phyloP scores from a whole-genome alignment of 2,797 vertebrate genomes.

The Takifugu ocellatus region DNA sequence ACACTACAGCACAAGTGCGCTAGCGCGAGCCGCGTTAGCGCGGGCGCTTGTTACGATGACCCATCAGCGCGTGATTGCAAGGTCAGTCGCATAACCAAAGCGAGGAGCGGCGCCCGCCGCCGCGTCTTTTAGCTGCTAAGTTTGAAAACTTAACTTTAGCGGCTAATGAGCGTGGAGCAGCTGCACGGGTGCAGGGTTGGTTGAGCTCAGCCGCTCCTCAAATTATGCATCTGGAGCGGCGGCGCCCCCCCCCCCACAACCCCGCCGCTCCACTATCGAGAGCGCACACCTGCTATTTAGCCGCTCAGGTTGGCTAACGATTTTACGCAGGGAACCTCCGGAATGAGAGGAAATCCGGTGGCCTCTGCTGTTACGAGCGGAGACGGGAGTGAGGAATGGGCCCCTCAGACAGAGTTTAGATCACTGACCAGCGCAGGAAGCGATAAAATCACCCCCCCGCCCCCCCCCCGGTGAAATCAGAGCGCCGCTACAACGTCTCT shows the following conservation, averaged over 20 bases:
- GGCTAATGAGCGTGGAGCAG: neutral
- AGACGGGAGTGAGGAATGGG: neutral
- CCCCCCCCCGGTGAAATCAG: neutral
- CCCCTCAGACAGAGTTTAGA: neutral
- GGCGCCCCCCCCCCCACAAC: neutral
- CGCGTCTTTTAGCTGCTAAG: no score
- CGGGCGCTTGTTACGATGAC: no score
- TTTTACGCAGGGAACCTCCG: no score
- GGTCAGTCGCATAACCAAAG: no score
- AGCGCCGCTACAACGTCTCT: neutral
- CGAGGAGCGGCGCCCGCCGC: no score
- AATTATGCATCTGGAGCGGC: neutral
- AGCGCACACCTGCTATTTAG: neutral
- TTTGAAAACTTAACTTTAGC: neutral
- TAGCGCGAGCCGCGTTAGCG: no score
- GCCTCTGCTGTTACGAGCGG: neutral
- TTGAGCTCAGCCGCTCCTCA: neutral
- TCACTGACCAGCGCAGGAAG: neutral
- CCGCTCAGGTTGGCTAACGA: neutral
- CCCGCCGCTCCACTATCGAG: neutral
- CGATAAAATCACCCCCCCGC: neutral
- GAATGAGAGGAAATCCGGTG: no score
- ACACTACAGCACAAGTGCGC: no score
- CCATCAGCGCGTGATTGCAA: no score
- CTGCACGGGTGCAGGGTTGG: neutral